Conservation (phyloP, 2,888 invertebrate genomes). For the Imbricaverruca yamaguchii region DNA sequence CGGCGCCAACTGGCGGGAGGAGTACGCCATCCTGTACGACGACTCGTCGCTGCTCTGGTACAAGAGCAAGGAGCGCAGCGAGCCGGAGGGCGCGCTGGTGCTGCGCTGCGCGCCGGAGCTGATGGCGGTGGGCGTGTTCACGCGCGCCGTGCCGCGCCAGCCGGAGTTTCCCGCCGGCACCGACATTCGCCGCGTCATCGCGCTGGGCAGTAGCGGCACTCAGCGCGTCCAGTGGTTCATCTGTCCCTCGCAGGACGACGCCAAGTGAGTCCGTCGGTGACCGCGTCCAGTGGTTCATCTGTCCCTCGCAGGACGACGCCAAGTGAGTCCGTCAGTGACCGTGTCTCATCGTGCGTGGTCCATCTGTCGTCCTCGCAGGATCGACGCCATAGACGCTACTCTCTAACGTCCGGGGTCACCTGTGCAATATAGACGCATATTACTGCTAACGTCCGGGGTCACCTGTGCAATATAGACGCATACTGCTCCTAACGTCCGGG, state of each 20-base stretch:
- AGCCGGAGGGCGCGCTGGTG: constrained; percentile 48
- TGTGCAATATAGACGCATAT: too few species aligned
- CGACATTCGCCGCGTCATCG: constrained; percentile 62
- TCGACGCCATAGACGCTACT: too few species aligned
- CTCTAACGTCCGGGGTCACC: too few species aligned
- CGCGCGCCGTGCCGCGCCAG: constrained; percentile 57
- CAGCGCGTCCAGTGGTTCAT: constrained; percentile 73
- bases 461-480: too few species aligned
- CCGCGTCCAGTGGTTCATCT: constrained; percentile 72
- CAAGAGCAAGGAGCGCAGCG: constrained; percentile 53
- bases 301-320: constrained; percentile 66
- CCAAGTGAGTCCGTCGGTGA: constrained; percentile 53
- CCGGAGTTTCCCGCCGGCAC: constrained; percentile 63
- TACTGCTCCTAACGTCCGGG: too few species aligned
- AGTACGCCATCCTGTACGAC: constrained; percentile 74
- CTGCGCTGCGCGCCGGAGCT: constrained; percentile 72
- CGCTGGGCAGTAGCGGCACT: constrained; percentile 61
- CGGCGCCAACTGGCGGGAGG: constrained; percentile 72
- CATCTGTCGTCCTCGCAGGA: too few species aligned
- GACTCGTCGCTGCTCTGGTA: constrained; percentile 78
- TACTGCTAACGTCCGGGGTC: too few species aligned
- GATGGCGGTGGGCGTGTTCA: constrained; percentile 56
- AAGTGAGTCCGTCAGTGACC: constrained; percentile 50
- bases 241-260: constrained; percentile 65
- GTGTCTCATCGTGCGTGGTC: too few species aligned